These are phyloP conservation scores for Alectoris magna DNA, from an alignment of 2,797 vertebrate genomes.

Conservation along the genomic window DNA sequence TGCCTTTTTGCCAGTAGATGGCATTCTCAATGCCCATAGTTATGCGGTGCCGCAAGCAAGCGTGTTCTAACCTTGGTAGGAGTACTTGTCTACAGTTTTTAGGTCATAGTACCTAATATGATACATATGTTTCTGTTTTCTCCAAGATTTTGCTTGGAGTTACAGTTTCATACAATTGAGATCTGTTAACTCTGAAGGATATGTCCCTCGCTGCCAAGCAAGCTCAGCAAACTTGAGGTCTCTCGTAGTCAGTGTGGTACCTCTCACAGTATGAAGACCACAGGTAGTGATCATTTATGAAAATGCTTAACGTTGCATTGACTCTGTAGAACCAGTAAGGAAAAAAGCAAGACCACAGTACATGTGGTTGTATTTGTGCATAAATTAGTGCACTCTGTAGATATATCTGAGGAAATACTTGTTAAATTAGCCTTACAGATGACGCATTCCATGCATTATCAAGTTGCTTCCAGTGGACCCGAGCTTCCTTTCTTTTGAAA, in stretches of 20 bases:
- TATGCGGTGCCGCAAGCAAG: neutral
- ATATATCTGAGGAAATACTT: neutral
- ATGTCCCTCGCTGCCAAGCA: neutral
- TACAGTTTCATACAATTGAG: neutral
- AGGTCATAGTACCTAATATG: neutral
- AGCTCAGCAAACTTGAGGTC: neutral
- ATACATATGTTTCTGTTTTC: neutral
- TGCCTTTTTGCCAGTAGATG: constrained; percentile 65
- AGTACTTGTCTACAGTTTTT: neutral
- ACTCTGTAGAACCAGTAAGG: neutral
- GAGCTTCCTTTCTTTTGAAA: neutral
- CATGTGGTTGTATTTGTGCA: neutral
- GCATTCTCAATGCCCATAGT: constrained; percentile 37
- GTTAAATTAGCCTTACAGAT: neutral
- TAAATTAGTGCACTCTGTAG: neutral
- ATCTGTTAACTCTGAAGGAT: neutral
- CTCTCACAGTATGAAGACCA: neutral
- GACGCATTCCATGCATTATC: neutral
- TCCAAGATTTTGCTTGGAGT: neutral
- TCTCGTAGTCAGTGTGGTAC: neutral
- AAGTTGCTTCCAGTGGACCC: neutral
- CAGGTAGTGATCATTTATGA: neutral
- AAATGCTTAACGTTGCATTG: neutral
- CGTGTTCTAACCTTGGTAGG: neutral
- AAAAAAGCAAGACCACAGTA: neutral